Conservation (phyloP, 1,140 invertebrate species). For the Drosophila azteca region DNA sequence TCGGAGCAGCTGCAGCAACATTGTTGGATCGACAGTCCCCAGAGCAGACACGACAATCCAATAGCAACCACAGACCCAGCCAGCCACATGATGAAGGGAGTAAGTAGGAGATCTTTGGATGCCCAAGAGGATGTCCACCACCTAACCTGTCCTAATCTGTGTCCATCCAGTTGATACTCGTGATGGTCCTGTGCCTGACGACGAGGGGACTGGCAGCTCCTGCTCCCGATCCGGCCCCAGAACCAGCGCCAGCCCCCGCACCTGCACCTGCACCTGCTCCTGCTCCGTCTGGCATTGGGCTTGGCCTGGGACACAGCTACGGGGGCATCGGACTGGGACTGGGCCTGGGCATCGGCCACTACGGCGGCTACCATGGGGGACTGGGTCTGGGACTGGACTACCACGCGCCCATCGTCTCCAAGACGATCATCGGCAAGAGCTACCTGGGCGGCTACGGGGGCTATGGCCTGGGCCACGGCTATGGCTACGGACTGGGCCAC, state of each 20-base stretch:
- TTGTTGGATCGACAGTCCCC: constrained; percentile 22
- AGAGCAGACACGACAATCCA: constrained; percentile 8
- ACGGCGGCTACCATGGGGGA: constrained; percentile 40
- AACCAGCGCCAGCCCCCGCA: constrained; percentile 45
- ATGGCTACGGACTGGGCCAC: constrained; percentile 21
- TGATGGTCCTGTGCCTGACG: constrained; percentile 48
- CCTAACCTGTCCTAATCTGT: neutral
- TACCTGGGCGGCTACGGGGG: constrained; percentile 63
- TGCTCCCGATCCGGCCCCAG: constrained; percentile 49
- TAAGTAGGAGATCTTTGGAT: constrained; percentile 41
- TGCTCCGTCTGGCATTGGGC: constrained; percentile 55
- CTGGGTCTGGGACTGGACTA: constrained; percentile 56
- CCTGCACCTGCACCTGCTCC: constrained; percentile 48
- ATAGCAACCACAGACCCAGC: neutral
- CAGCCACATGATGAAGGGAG: constrained; percentile 54
- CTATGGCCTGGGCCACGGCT: constrained; percentile 22
- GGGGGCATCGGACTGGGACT: constrained; percentile 53
- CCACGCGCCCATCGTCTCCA: constrained; percentile 67
- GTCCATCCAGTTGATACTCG: constrained; percentile 41
- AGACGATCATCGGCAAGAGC: constrained; percentile 79
- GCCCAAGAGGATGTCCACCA: neutral
- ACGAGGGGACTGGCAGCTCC: constrained; percentile 47
- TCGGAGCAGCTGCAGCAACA: constrained; percentile 29
- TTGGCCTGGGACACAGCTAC: constrained; percentile 68
- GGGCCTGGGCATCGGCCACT: constrained; percentile 51